Evolutionary conservation across 2,888 invertebrate genomes (phyloP).

Genomic region (Epirrita christyi): DNA sequence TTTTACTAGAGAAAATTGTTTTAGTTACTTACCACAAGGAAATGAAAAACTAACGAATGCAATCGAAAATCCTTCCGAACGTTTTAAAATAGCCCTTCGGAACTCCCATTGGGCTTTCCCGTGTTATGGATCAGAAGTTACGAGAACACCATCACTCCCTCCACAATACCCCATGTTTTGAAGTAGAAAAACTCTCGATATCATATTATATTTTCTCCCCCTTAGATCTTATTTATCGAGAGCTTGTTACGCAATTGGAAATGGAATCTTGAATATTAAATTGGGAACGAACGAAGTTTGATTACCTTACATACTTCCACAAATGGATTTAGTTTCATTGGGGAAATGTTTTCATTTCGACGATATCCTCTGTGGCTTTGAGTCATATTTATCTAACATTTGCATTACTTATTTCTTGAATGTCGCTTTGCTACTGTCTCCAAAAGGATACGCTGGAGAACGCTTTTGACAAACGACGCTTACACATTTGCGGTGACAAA

Average conservation of each 20-base stretch:
- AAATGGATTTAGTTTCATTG: constrained; percentile 6
- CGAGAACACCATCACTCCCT: background rate
- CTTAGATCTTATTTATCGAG: constrained; percentile 41
- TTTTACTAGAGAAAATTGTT: too few relatives aligned
- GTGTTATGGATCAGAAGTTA: constrained; percentile 6
- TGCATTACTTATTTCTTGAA: background rate
- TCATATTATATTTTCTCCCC: constrained; percentile 26
- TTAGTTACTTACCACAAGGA: too few relatives aligned
- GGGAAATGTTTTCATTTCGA: constrained; percentile 1
- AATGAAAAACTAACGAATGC: too few relatives aligned
- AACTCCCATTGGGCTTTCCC: background rate
- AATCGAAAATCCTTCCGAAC: too few relatives aligned
- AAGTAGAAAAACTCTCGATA: constrained; percentile 16
- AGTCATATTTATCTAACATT: background rate
- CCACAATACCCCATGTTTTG: constrained; percentile 1
- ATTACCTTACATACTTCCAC: constrained; percentile 22
- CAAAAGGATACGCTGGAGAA: background rate
- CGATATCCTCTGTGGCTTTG: background rate
- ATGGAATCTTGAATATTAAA: constrained; percentile 32
- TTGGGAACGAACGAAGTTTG: constrained; percentile 20
- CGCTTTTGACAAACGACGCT: background rate
- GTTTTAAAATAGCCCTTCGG: too few relatives aligned
- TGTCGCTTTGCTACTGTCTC: too few relatives aligned
- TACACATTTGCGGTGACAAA: too few relatives aligned
- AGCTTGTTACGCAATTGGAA: constrained; percentile 30